Evolutionary conservation across 2,888 invertebrate genomes (phyloP), one percentile per base, ranked within the genome.

Genomic region (Prosapia bicincta): DNA sequence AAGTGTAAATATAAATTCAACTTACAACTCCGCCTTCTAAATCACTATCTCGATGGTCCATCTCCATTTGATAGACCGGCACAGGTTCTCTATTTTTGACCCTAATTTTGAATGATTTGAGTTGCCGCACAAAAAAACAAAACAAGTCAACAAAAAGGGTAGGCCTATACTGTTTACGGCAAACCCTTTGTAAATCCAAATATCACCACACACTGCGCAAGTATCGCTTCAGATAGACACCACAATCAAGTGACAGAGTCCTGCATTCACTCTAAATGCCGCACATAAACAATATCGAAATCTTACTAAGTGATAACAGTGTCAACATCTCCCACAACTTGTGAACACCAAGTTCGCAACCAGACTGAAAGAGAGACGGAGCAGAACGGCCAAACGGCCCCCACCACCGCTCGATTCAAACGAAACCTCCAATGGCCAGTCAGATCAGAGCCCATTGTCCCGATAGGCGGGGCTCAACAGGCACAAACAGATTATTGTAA

Each of bases 11-110:
- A 13, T 13, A 38, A 38, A 38, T 13, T 13, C 20, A 54, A 90
- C 92, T 91, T 83, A 93, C 93, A 91, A 92, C 89, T 80, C 93
- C 92, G 84, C 92, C 93, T 81, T 92, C 93, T 80, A 91, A 86
- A 85, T 92, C 92, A 85, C 91, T 91, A 83, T 93, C 92, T 83
- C 91, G 86, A 80, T 87, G 87, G 78, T 88, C 87, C 85, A 88
- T 88, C 84, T 90, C 93, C 92, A 93, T 93, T 87, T 91, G 91
- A 89, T 93, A 93, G 88, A 92, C 92, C 88, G 93, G 93, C 86
- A 93, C 90, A 87, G 93, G 93, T 85, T 93, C 93, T 88, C 92
- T 90, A 86, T 93, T 93, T 91, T 94, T 94, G 87, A 93, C 92
- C 89, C 93, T 91, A 93, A 93, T 93, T 90, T 93, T 93, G 93